These are phyloP conservation scores for Perithous albicinctus DNA, from an alignment of 2,888 invertebrate species.

Conservation along the genomic window DNA sequence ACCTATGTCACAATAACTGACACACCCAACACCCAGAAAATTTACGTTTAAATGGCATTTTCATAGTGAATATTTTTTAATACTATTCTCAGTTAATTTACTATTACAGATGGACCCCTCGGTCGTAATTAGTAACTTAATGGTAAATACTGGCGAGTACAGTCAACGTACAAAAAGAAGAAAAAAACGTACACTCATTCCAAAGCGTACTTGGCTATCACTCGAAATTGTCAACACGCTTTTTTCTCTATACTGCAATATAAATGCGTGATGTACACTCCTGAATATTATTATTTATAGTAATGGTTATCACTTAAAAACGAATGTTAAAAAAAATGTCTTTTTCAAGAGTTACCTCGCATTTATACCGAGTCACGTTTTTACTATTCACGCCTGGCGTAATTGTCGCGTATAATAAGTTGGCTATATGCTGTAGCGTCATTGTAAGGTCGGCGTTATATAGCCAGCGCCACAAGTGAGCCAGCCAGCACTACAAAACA, in stretches of 20 bases:
- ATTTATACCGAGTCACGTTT: conserved; percentile 45
- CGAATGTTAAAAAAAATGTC: neutral
- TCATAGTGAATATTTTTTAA: neutral
- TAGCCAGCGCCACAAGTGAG: neutral
- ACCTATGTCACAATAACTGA: neutral
- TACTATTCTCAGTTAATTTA: neutral
- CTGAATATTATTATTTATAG: neutral
- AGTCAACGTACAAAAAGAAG: neutral
- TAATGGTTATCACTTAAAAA: neutral
- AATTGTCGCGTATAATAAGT: conserved; percentile 62
- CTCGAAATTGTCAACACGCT: neutral
- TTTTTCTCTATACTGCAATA: neutral
- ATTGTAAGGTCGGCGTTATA: conserved; percentile 77
- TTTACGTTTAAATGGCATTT: neutral
- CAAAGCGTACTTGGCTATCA: neutral
- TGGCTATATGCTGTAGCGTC: conserved; percentile 66
- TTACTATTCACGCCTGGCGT: conserved; percentile 38
- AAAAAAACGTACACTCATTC: neutral
- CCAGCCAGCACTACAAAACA: conserved; percentile 12
- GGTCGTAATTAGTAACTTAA: neutral
- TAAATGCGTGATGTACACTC: neutral
- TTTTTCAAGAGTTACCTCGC: conserved; percentile 2
- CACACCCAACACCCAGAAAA: too few species aligned
- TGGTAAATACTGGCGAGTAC: neutral
- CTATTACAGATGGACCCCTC: neutral